phyloP scores from a whole-genome alignment of 2,113 vertebrate genomes.

The Semicossyphus pulcher region DNA sequence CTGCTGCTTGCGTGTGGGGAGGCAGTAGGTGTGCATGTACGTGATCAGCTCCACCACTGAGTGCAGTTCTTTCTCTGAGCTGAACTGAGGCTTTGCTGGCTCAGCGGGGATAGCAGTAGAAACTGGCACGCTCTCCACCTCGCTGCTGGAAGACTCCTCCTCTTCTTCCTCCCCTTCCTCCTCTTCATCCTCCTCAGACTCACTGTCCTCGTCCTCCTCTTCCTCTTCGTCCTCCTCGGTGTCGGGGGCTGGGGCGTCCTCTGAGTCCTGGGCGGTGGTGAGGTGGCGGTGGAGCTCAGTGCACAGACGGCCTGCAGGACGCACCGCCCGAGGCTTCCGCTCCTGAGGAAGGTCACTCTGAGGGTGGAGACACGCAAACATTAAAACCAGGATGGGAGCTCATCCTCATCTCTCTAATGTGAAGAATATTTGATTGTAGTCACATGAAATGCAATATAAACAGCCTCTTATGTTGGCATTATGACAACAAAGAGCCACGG shows the following conservation, averaged over 20 bases:
- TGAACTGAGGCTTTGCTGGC: constrained; percentile 71
- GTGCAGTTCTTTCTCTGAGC: constrained; percentile 86
- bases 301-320: constrained; percentile 87
- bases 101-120: constrained; percentile 14
- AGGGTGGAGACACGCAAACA: constrained; percentile 5
- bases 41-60: constrained; percentile 94
- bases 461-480: neutral
- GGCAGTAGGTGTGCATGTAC: constrained; percentile 99
- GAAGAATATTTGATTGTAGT: no score
- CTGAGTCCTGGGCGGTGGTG: constrained; percentile 81
- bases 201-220: constrained; percentile 77
- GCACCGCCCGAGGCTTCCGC: constrained; percentile 80
- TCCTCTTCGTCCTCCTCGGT: constrained; percentile 79
- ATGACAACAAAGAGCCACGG: neutral
- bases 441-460: no score
- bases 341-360: constrained; percentile 86
- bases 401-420: no score
- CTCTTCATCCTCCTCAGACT: constrained; percentile 81
- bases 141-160: constrained; percentile 84
- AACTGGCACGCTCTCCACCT: constrained; percentile 59
- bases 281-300: constrained; percentile 96
- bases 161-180: constrained; percentile 76
- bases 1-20: constrained; percentile 90
- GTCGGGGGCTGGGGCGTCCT: constrained; percentile 67
- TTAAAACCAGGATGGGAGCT: neutral